These are phyloP conservation scores for Lerema accius DNA, from an alignment of 1,140 invertebrate species.

Conservation along the genomic window DNA sequence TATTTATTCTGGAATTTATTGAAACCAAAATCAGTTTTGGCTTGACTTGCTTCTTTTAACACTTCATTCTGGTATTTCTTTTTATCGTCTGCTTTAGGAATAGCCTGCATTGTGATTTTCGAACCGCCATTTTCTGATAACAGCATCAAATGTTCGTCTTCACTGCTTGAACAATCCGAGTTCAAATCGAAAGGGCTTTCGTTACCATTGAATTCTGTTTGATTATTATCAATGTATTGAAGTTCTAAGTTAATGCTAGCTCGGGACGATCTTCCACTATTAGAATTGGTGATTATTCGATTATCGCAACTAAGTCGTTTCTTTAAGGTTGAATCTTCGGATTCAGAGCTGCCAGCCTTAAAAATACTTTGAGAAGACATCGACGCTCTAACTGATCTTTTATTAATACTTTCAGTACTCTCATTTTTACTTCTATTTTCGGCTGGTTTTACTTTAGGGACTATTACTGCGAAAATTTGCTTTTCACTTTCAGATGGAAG, in stretches of 20 bases:
- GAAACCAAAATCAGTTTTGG: slow-evolving; percentile 59
- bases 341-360: slow-evolving; percentile 66
- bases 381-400: slow-evolving; percentile 56
- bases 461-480: slow-evolving; percentile 79
- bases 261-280: slow-evolving; percentile 64
- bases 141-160: slow-evolving; percentile 80
- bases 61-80: slow-evolving; percentile 66
- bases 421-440: slow-evolving; percentile 49
- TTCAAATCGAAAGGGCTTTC: slow-evolving; percentile 67
- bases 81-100: slow-evolving; percentile 60
- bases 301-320: slow-evolving; percentile 75
- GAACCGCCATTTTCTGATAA: slow-evolving; percentile 76
- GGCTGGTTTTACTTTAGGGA: slow-evolving; percentile 66
- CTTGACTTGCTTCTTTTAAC: slow-evolving; percentile 64
- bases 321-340: slow-evolving; percentile 69
- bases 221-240: slow-evolving; percentile 62
- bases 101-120: slow-evolving; percentile 77
- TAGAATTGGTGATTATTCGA: slow-evolving; percentile 53
- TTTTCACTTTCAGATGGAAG: slow-evolving; percentile 60
- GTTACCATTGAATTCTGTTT: slow-evolving; percentile 48
- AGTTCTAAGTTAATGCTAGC: slow-evolving; percentile 73
- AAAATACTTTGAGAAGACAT: slow-evolving; percentile 67
- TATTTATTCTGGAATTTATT: slow-evolving; percentile 74
- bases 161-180: slow-evolving; percentile 78
- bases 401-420: slow-evolving; percentile 65